Conservation (phyloP, 2,113 vertebrate species). For the Ascaphus truei region DNA sequence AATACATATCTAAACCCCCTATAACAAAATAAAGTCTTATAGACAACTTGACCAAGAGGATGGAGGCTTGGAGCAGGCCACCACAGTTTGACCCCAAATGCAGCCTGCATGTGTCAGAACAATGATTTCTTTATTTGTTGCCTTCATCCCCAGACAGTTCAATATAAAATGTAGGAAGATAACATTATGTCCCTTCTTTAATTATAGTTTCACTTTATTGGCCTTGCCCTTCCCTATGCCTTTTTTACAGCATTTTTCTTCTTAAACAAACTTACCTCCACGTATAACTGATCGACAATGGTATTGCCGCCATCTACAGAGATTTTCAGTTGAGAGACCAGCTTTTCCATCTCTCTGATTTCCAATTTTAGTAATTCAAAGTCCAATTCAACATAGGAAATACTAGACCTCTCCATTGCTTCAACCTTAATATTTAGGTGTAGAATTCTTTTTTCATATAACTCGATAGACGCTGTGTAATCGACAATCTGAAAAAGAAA, state of each 20-base stretch:
- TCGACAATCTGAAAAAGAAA: conserved; percentile 61
- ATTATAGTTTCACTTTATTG: too few relatives aligned
- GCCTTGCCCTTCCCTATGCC: too few relatives aligned
- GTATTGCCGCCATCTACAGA: conserved; percentile 53
- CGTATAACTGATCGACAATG: conserved; percentile 57
- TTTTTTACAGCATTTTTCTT: background rate
- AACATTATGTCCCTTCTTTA: too few relatives aligned
- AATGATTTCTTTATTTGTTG: too few relatives aligned
- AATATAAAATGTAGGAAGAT: too few relatives aligned
- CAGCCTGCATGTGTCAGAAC: too few relatives aligned
- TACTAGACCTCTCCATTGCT: conserved; percentile 58
- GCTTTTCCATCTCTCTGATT: conserved; percentile 59
- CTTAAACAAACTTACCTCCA: conserved; percentile 54
- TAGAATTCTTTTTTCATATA: conserved; percentile 65
- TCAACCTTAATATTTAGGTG: conserved; percentile 65
- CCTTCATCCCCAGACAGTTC: too few relatives aligned
- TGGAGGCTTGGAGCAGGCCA: too few relatives aligned
- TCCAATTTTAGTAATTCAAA: conserved; percentile 64
- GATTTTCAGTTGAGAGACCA: conserved; percentile 57
- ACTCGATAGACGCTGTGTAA: conserved; percentile 60
- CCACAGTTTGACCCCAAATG: too few relatives aligned
- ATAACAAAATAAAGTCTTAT: too few relatives aligned
- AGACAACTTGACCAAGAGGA: too few relatives aligned
- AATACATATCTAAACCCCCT: too few relatives aligned
- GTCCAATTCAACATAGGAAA: conserved; percentile 63